Evolutionary conservation across 2,888 invertebrate genomes (phyloP).

Genomic region (Himalopsyche japonica): DNA sequence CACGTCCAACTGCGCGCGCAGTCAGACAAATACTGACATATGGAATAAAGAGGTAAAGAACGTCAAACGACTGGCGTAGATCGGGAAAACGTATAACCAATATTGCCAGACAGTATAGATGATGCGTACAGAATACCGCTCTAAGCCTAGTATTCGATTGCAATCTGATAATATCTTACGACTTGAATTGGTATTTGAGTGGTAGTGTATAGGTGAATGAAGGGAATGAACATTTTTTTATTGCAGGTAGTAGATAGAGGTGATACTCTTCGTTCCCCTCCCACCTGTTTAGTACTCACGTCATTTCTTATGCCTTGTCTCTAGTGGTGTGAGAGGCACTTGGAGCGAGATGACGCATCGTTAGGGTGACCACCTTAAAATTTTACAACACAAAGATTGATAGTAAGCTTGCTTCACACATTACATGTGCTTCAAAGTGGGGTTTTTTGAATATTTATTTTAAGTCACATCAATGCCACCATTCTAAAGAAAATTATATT

Average conservation of each 20-base stretch:
- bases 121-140: background rate
- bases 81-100: background rate
- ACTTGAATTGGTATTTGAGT: background rate
- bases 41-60: background rate
- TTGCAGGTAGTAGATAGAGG: background rate
- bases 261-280: background rate
- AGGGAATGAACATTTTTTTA: background rate
- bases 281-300: conserved; percentile 1
- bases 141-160: background rate
- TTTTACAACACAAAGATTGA: too few species aligned
- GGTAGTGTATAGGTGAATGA: background rate
- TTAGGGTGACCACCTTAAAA: background rate
- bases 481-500: too few species aligned
- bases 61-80: background rate
- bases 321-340: background rate
- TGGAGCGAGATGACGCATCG: background rate
- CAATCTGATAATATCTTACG: background rate
- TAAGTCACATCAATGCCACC: too few species aligned
- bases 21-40: background rate
- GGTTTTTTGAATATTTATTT: too few species aligned
- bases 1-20: background rate
- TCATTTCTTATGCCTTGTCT: background rate
- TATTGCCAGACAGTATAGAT: background rate
- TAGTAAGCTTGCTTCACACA: too few species aligned
- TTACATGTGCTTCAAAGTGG: too few species aligned